These are phyloP conservation scores for Notothenia rossii DNA, from an alignment of 2,113 vertebrate genomes.

Conservation along the genomic window DNA sequence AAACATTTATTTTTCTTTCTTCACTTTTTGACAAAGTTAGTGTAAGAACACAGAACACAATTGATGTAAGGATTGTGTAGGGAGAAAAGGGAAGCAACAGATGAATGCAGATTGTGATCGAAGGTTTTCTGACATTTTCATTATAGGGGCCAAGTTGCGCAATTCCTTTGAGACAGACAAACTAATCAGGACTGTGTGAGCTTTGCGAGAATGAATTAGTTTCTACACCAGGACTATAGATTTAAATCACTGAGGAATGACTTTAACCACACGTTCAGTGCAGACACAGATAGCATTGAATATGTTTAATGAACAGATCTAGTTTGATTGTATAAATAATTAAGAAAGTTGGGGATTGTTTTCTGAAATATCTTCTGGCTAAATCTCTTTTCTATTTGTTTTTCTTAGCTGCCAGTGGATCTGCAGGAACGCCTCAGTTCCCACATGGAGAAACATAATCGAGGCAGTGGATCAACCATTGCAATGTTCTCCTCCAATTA, in stretches of 20 bases:
- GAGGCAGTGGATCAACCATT: conserved; percentile 84
- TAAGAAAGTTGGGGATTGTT: background rate
- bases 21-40: background rate
- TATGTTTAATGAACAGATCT: conserved; percentile 15
- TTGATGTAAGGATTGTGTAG: background rate
- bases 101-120: conserved; percentile 22
- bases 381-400: conserved; percentile 24
- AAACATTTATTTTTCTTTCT: background rate
- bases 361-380: conserved; percentile 4
- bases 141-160: conserved; percentile 34
- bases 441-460: conserved; percentile 89
- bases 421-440: conserved; percentile 93
- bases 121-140: conserved; percentile 56
- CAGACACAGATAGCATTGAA: background rate
- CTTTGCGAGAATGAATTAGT: conserved; percentile 36
- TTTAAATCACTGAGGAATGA: conserved; percentile 23
- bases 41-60: background rate
- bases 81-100: conserved; percentile 16
- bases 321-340: conserved; percentile 19
- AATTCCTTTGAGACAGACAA: conserved; percentile 35
- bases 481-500: conserved; percentile 88
- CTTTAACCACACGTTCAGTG: conserved; percentile 6
- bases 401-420: conserved; percentile 89
- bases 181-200: conserved; percentile 18
- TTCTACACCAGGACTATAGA: conserved; percentile 29